A percentile compares a stretch with the other conserved stretches of the same genome.
These are phyloP conservation scores for Lucilia sericata DNA, from an alignment of 1,140 invertebrate genomes.

Conservation along the genomic window DNA sequence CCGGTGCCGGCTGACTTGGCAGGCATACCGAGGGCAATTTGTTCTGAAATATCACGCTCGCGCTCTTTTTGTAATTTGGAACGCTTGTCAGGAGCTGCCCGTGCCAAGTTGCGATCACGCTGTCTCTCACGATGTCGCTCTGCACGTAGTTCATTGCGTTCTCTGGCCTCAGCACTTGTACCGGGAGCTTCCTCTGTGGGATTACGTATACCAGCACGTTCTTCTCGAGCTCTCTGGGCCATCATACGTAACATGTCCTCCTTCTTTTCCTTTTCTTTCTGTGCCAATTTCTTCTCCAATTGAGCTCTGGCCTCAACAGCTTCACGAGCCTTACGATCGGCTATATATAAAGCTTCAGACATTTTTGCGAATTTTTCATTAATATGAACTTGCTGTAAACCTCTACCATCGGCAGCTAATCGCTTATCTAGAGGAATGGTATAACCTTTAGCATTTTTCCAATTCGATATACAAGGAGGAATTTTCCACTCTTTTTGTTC, in stretches of 20 bases:
- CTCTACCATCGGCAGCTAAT: constrained; percentile 96
- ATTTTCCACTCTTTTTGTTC: constrained; percentile 99
- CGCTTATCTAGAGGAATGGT: constrained; percentile 99
- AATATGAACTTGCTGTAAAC: constrained; percentile 96
- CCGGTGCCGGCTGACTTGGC: constrained; percentile 80
- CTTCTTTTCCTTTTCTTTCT: constrained; percentile 98
- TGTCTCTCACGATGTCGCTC: constrained; percentile 93
- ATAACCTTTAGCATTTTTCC: constrained; percentile 99
- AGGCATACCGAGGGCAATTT: constrained; percentile 97
- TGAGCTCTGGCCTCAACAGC: constrained; percentile 96
- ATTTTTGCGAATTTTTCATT: constrained; percentile 99
- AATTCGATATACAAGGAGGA: constrained; percentile 99
- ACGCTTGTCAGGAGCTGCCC: constrained; percentile 94
- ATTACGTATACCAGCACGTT: constrained; percentile 80
- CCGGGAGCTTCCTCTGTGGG: constrained; percentile 68
- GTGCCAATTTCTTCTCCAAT: constrained; percentile 94
- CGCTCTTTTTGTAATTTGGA: constrained; percentile 89
- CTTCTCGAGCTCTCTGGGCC: constrained; percentile 95
- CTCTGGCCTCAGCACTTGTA: constrained; percentile 80
- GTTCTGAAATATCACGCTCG: constrained; percentile 98
- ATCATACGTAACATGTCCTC: constrained; percentile 93
- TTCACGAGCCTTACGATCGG: constrained; percentile 96
- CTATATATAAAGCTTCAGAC: constrained; percentile 97
- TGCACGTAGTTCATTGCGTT: constrained; percentile 89
- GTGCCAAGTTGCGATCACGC: constrained; percentile 90